Evolutionary conservation across 2,797 vertebrate genomes (phyloP).

Genomic region (Hemibagrus guttatus): DNA sequence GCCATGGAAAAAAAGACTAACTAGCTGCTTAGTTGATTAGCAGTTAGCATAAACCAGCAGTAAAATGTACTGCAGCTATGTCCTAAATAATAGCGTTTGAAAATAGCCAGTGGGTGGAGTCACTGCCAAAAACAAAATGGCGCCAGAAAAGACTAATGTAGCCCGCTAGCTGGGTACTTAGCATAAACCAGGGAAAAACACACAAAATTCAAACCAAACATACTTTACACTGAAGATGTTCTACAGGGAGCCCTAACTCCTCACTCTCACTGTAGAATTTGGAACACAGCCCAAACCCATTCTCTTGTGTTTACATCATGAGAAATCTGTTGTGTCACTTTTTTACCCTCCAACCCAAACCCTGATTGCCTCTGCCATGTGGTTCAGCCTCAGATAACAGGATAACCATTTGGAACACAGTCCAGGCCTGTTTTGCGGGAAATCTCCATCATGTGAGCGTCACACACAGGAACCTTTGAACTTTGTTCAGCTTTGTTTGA

Average conservation of each 20-base stretch:
- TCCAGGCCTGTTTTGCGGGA: conserved; percentile 35
- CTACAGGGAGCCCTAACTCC: neutral
- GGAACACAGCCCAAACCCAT: neutral
- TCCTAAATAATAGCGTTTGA: neutral
- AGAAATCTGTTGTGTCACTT: neutral
- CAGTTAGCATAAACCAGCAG: too few species aligned
- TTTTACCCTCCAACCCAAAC: neutral
- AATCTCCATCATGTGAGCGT: conserved; percentile 71
- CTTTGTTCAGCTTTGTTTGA: neutral
- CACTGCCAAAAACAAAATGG: too few species aligned
- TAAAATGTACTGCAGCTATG: too few species aligned
- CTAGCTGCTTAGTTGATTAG: too few species aligned
- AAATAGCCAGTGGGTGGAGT: neutral
- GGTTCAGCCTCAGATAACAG: neutral
- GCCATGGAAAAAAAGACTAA: too few species aligned
- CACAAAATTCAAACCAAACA: too few species aligned
- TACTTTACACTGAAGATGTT: neutral
- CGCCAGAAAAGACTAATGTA: too few species aligned
- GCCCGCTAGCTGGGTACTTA: too few species aligned
- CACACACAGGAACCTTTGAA: conserved; percentile 65
- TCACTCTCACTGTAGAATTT: neutral
- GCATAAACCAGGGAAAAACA: too few species aligned
- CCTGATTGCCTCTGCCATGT: neutral
- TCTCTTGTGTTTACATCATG: neutral
- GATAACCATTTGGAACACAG: neutral